Evolutionary conservation across 2,888 invertebrate species (phyloP).

Genomic region (Leptopilina myrica): DNA sequence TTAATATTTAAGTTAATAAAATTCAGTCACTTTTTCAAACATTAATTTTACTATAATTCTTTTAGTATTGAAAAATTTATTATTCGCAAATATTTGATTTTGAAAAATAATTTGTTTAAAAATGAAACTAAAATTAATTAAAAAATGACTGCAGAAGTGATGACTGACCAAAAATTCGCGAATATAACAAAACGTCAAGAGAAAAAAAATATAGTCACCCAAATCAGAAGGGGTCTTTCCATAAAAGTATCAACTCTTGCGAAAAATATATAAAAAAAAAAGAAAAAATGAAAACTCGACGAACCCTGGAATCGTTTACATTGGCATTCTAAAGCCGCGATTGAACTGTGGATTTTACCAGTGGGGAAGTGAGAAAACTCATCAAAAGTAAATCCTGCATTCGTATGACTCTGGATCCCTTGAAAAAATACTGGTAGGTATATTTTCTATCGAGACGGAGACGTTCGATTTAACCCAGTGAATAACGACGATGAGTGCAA

Average conservation of each 20-base stretch:
- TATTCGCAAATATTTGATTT: too few relatives aligned
- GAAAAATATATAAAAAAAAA: slow-evolving; percentile 50
- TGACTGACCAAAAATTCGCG: background rate
- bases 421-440: slow-evolving; percentile 69
- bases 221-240: slow-evolving; percentile 36
- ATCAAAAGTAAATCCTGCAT: slow-evolving; percentile 73
- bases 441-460: slow-evolving; percentile 59
- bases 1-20: too few relatives aligned
- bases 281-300: slow-evolving; percentile 58
- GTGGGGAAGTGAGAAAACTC: slow-evolving; percentile 65
- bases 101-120: too few relatives aligned
- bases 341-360: slow-evolving; percentile 67
- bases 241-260: slow-evolving; percentile 32
- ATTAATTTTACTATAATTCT: too few relatives aligned
- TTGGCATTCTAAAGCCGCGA: slow-evolving; percentile 72
- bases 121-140: too few relatives aligned
- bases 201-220: slow-evolving; percentile 24
- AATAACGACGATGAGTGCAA: slow-evolving; percentile 17
- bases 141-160: background rate
- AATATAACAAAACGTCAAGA: slow-evolving; percentile 10
- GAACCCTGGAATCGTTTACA: slow-evolving; percentile 64
- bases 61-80: too few relatives aligned
- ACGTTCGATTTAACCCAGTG: slow-evolving; percentile 28
- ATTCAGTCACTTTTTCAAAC: too few relatives aligned
- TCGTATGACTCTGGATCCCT: slow-evolving; percentile 64